phyloP scores from a whole-genome alignment of 2,113 vertebrate genomes.

The Elanus axillaris region DNA sequence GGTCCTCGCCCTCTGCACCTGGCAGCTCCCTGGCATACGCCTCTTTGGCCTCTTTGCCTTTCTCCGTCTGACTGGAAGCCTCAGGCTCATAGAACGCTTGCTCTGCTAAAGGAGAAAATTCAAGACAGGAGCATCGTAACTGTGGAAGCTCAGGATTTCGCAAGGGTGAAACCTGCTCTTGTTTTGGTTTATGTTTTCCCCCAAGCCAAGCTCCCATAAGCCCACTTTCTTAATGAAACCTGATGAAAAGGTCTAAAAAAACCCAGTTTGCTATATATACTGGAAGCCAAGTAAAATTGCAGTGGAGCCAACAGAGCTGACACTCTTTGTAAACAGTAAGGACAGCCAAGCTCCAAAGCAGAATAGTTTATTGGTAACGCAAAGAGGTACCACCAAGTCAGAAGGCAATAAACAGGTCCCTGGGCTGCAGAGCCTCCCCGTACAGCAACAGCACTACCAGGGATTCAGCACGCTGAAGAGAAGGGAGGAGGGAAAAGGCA shows the following conservation, averaged over 20 bases:
- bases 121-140: background rate
- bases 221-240: background rate
- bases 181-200: background rate
- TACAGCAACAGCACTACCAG: background rate
- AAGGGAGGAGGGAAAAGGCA: background rate
- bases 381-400: background rate
- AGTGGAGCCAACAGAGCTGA: background rate
- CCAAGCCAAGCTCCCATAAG: background rate
- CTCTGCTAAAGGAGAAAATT: background rate
- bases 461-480: background rate
- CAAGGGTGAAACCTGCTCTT: background rate
- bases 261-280: background rate
- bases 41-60: background rate
- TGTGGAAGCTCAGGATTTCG: background rate
- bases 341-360: background rate
- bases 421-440: background rate
- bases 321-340: background rate
- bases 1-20: background rate
- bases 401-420: background rate
- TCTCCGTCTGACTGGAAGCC: conserved; percentile 23
- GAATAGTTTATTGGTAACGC: background rate
- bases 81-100: conserved; percentile 45
- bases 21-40: conserved; percentile 44
- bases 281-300: background rate
- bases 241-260: background rate